Percentiles rank a stretch among this genome's conserved stretches.
phyloP scores from a whole-genome alignment of 2,113 vertebrate genomes.

The Myodes glareolus region DNA sequence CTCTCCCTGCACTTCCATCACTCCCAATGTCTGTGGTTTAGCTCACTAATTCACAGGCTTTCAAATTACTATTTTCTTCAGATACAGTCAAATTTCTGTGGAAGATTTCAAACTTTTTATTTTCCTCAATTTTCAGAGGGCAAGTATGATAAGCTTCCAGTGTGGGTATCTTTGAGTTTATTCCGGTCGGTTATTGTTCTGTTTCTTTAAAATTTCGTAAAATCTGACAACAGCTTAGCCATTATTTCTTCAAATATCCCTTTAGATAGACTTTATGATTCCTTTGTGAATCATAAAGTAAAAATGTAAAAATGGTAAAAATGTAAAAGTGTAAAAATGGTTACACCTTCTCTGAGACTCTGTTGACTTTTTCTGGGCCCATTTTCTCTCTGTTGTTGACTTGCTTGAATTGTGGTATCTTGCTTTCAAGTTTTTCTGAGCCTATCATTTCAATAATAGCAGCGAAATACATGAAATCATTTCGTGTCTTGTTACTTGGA shows the following conservation, averaged over 20 bases:
- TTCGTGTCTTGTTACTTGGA: background rate
- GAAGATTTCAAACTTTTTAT: background rate
- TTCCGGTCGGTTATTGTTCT: too few relatives aligned
- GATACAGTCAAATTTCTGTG: background rate
- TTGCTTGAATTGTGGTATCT: background rate
- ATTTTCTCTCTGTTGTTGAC: background rate
- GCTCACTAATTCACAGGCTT: background rate
- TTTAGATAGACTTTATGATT: background rate
- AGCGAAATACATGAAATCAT: background rate
- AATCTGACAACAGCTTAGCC: background rate
- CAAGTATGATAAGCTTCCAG: background rate
- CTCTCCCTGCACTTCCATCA: accelerated
- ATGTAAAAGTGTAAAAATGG: background rate
- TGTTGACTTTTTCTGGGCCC: background rate
- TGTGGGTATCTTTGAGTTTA: background rate
- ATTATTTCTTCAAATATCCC: background rate
- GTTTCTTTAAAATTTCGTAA: background rate
- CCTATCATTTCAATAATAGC: background rate
- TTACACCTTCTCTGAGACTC: background rate
- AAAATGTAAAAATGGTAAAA: too few relatives aligned
- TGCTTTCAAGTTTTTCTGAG: background rate
- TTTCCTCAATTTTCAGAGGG: background rate
- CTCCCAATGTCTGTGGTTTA: background rate
- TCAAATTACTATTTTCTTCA: background rate
- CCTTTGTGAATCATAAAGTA: too few relatives aligned